A percentile compares a stretch with the other conserved stretches of the same genome.
These are phyloP conservation scores for Drosophila nigritarsus DNA, from an alignment of 2,888 invertebrate genomes.

Conservation along the genomic window DNA sequence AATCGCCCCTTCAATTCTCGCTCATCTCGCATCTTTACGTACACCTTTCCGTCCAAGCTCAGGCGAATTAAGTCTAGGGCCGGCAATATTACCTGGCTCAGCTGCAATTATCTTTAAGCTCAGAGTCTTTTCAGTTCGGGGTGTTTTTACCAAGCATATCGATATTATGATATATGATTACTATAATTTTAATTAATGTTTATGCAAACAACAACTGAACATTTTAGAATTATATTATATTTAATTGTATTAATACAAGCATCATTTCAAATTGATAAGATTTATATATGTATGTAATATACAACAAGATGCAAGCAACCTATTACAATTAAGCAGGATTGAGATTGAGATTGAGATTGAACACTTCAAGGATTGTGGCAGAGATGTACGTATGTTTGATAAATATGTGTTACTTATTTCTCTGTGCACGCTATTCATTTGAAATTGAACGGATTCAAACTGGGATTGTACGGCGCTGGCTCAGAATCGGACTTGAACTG, in stretches of 20 bases:
- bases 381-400: slow-evolving; percentile 77
- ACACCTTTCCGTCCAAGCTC: slow-evolving; percentile 98
- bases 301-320: slow-evolving; percentile 44
- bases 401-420: slow-evolving; percentile 66
- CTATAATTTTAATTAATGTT: slow-evolving; percentile 7
- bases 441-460: slow-evolving; percentile 60
- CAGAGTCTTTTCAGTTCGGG: slow-evolving; percentile 22
- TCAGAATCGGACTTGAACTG: slow-evolving; percentile 27
- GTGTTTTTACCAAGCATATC: slow-evolving; percentile 54
- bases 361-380: slow-evolving; percentile 53
- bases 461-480: slow-evolving; percentile 38
- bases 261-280: no score
- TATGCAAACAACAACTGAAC: no score
- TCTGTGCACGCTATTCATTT: slow-evolving; percentile 21
- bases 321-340: slow-evolving; percentile 52
- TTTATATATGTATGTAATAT: slow-evolving; percentile 63
- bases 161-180: slow-evolving; percentile 32
- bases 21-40: slow-evolving; percentile 99
- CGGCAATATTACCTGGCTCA: slow-evolving; percentile 90
- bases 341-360: slow-evolving; percentile 63
- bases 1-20: slow-evolving; percentile 97
- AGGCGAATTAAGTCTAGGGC: slow-evolving; percentile 97
- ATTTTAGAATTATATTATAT: no score
- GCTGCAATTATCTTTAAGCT: slow-evolving; percentile 85
- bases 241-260: slow-evolving; percentile 9